Percentiles rank a stretch among this genome's conserved stretches.
Conservation (phyloP, 2,888 invertebrate genomes). For the Orthosia gothica region DNA sequence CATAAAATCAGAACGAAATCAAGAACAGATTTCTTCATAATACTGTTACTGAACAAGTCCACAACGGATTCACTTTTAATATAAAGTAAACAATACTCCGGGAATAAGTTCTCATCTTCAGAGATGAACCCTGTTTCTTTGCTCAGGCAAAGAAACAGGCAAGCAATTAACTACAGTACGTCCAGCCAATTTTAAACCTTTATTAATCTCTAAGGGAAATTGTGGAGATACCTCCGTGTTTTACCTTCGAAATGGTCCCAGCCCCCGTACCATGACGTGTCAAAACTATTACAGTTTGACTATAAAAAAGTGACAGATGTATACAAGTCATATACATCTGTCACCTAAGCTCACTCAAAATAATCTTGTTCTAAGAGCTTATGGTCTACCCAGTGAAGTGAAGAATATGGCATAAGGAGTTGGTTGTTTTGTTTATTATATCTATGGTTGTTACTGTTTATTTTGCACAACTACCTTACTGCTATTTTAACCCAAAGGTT, state of each 20-base stretch:
- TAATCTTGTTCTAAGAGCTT: no score
- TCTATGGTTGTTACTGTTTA: no score
- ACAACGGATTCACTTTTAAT: conserved; percentile 45
- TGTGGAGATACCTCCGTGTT: conserved; percentile 29
- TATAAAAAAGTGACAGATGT: neutral
- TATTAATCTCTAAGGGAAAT: conserved; percentile 66
- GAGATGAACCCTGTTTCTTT: no score
- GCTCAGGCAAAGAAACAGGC: conserved; percentile 52
- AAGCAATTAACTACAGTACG: conserved; percentile 63
- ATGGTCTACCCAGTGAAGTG: no score
- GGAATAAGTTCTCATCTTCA: conserved; percentile 59
- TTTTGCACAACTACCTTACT: no score
- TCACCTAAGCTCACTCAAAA: no score
- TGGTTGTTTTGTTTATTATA: no score
- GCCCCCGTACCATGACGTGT: no score
- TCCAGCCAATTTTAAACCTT: conserved; percentile 62
- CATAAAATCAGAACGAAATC: neutral
- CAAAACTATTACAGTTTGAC: neutral
- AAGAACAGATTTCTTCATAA: conserved; percentile 9
- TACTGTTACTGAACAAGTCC: conserved; percentile 10
- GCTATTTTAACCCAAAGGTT: no score
- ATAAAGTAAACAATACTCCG: conserved; percentile 60
- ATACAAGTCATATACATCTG: no score
- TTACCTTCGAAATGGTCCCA: conserved; percentile 25
- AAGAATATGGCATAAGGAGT: no score